Evolutionary conservation across 2,888 invertebrate species (phyloP).

Genomic region (Agrotis segetum): DNA sequence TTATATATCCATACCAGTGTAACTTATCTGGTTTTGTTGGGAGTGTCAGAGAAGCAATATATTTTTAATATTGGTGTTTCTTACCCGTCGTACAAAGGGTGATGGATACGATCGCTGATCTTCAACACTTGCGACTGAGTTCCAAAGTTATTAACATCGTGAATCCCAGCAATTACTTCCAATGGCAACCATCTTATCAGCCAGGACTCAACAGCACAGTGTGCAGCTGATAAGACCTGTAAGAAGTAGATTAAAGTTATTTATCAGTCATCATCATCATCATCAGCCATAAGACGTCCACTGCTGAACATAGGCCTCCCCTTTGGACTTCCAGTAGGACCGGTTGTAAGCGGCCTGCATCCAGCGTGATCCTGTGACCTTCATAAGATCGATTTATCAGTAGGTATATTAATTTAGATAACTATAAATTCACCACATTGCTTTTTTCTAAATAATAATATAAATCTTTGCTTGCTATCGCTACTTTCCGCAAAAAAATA

Average conservation of each 20-base stretch:
- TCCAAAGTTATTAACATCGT: slow-evolving; percentile 79
- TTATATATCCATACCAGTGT: neutral
- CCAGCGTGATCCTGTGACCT: too few species aligned
- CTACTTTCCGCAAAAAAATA: too few species aligned
- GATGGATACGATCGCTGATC: slow-evolving; percentile 79
- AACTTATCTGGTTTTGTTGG: neutral
- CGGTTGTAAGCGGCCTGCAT: too few species aligned
- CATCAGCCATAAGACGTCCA: too few species aligned
- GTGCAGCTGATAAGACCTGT: slow-evolving; percentile 86
- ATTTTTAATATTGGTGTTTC: neutral
- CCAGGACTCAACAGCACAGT: slow-evolving; percentile 83
- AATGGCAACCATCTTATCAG: slow-evolving; percentile 80
- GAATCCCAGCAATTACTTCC: slow-evolving; percentile 86
- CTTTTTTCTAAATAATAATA: too few species aligned
- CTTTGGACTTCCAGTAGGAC: too few species aligned
- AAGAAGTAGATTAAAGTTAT: neutral
- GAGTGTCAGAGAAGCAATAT: neutral
- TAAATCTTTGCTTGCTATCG: too few species aligned
- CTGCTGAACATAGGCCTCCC: too few species aligned
- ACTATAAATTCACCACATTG: too few species aligned
- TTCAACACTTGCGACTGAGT: slow-evolving; percentile 78
- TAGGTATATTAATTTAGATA: too few species aligned
- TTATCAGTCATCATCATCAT: too few species aligned
- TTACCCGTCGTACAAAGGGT: slow-evolving; percentile 87
- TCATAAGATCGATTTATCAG: too few species aligned